Conservation (phyloP, 2,113 vertebrate genomes). For the Rafetus swinhoei region DNA sequence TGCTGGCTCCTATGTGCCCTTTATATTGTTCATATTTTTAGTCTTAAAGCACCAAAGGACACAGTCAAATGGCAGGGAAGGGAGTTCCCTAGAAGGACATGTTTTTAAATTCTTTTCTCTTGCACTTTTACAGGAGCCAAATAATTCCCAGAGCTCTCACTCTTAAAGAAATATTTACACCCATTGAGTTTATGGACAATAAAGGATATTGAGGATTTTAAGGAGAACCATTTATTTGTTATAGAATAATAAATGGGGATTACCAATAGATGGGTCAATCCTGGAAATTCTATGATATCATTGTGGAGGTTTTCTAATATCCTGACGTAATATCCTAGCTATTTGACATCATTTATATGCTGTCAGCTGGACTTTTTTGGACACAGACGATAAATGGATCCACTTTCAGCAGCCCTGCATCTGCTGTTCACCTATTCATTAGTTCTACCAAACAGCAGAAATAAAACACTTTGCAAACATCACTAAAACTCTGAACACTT, state of each 20-base stretch:
- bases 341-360: conserved; percentile 30
- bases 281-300: conserved; percentile 5
- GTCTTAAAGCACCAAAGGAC: neutral
- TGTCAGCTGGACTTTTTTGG: conserved; percentile 40
- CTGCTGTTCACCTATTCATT: neutral
- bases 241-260: conserved; percentile 21
- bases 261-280: conserved; percentile 35
- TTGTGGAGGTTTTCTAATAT: conserved; percentile 31
- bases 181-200: neutral
- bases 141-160: neutral
- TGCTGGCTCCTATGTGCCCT: neutral
- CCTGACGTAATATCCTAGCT: conserved; percentile 26
- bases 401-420: conserved; percentile 1
- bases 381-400: neutral
- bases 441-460: conserved; percentile 3
- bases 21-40: neutral
- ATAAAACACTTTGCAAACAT: neutral
- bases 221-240: conserved; percentile 13
- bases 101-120: neutral
- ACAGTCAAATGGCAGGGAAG: neutral
- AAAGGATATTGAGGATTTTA: conserved; percentile 4
- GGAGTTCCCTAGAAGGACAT: neutral
- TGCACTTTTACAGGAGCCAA: neutral
- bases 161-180: neutral
- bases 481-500: neutral